phyloP scores from a whole-genome alignment of 2,888 invertebrate genomes.

The Erynnis tages region DNA sequence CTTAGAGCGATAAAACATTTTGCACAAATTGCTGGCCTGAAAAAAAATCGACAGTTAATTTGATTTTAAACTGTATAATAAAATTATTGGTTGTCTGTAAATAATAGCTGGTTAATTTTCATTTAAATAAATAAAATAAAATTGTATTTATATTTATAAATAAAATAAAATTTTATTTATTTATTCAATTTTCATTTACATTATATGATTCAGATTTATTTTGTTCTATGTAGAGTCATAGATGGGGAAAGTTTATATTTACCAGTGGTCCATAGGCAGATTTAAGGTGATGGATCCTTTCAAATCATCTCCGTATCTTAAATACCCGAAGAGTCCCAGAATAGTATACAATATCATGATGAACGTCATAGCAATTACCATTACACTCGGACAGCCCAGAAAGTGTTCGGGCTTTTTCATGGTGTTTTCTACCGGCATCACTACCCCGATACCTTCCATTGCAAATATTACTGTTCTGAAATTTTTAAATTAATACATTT shows the following conservation, averaged over 20 bases:
- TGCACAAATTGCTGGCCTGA: slow-evolving; percentile 88
- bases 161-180: too few species aligned
- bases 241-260: too few species aligned
- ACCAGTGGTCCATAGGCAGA: slow-evolving; percentile 85
- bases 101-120: too few species aligned
- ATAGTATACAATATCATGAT: slow-evolving; percentile 89
- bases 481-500: neutral
- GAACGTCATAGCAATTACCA: slow-evolving; percentile 91
- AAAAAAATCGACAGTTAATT: too few species aligned
- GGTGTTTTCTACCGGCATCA: slow-evolving; percentile 95
- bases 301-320: slow-evolving; percentile 88
- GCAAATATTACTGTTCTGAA: slow-evolving; percentile 95
- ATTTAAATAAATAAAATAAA: too few species aligned
- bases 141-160: too few species aligned
- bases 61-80: too few species aligned
- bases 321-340: slow-evolving; percentile 94
- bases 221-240: too few species aligned
- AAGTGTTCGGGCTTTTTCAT: slow-evolving; percentile 92
- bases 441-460: slow-evolving; percentile 97
- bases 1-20: slow-evolving; percentile 92
- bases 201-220: too few species aligned
- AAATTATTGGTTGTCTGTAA: too few species aligned
- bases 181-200: too few species aligned
- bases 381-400: slow-evolving; percentile 90
- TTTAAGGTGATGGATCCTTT: slow-evolving; percentile 91